A percentile compares a stretch with the other conserved stretches of the same genome.
Evolutionary conservation across 2,113 vertebrate genomes (phyloP).

Genomic region (Arvicanthis niloticus): DNA sequence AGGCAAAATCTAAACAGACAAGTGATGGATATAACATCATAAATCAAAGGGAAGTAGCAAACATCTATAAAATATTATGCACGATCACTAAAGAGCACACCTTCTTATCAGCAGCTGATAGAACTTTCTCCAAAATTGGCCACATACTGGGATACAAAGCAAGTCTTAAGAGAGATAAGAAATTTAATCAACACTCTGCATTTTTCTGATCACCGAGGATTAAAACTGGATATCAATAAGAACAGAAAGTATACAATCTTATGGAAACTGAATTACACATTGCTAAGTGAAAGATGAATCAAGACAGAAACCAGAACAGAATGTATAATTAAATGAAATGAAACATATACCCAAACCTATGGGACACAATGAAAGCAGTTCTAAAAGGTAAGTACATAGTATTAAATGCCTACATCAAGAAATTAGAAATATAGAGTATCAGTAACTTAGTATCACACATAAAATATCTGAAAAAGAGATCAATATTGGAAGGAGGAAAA

Average conservation of each 20-base stretch:
- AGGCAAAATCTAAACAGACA: not conserved
- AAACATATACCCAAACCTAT: not conserved
- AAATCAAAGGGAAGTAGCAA: not conserved
- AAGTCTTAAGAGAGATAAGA: not conserved
- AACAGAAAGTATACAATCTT: not conserved
- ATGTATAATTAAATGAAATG: not conserved
- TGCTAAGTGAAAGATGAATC: not conserved
- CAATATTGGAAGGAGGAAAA: too few relatives aligned
- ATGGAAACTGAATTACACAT: not conserved
- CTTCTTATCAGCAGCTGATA: not conserved
- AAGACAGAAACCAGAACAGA: not conserved
- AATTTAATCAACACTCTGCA: not conserved
- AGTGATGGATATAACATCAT: not conserved
- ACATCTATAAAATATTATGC: not conserved
- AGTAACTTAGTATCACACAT: not conserved
- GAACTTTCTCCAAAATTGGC: not conserved
- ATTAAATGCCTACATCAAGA: not conserved
- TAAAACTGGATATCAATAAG: not conserved
- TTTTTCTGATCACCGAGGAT: not conserved
- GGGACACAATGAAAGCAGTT: not conserved
- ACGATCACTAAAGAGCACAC: not conserved
- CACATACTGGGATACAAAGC: not conserved
- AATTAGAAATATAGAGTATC: not conserved
- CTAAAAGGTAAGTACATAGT: not conserved
- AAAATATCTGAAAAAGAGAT: not conserved